Conservation (phyloP, 2,888 invertebrate genomes). For the Mylabris sibirica region DNA sequence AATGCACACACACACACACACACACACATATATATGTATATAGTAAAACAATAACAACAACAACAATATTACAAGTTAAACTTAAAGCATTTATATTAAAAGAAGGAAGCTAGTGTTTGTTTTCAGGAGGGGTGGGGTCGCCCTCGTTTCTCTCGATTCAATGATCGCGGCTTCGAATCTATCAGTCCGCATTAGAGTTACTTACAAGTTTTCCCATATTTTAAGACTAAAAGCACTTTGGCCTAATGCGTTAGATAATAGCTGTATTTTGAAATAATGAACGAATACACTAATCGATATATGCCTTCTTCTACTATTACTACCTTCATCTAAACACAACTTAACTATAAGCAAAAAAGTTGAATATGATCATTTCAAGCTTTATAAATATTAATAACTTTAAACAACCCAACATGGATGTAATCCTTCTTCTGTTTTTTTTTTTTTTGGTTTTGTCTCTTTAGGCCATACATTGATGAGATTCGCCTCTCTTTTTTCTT, state of each 20-base stretch:
- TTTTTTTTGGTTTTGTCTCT: not conserved
- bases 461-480: conserved; percentile 4
- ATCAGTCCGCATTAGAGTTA: conserved; percentile 57
- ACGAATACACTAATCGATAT: conserved; percentile 11
- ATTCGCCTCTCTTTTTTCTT: not conserved
- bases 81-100: conserved; percentile 28
- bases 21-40: no score
- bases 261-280: conserved; percentile 14
- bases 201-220: conserved; percentile 59
- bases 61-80: conserved; percentile 1
- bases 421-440: no score
- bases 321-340: not conserved
- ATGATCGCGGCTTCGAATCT: conserved; percentile 55
- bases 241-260: conserved; percentile 47
- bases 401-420: conserved; percentile 1
- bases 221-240: conserved; percentile 52
- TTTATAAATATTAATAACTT: conserved; percentile 7
- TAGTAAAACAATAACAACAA: not conserved
- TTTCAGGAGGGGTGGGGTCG: conserved; percentile 34
- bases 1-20: not conserved
- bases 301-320: conserved; percentile 7
- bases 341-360: conserved; percentile 6
- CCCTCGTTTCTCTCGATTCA: conserved; percentile 44
- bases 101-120: conserved; percentile 41
- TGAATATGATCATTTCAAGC: conserved; percentile 7